Evolutionary conservation across 2,113 vertebrate genomes (phyloP).

Genomic region (Nannospalax galili): DNA sequence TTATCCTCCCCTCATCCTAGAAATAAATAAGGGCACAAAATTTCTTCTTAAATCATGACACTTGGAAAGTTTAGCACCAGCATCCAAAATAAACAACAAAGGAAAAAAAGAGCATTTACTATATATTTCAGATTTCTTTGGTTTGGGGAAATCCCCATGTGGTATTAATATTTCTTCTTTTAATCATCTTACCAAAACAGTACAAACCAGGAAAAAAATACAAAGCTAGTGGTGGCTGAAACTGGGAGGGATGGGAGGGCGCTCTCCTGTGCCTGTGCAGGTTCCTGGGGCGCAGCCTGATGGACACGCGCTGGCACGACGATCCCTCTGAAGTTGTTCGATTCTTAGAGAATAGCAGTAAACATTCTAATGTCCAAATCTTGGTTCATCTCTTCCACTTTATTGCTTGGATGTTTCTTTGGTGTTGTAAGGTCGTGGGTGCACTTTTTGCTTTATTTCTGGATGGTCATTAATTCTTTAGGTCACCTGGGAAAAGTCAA

Average conservation of each 20-base stretch:
- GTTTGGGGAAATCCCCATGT: conserved; percentile 73
- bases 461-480: conserved; percentile 71
- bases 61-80: conserved; percentile 88
- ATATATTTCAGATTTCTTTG: conserved; percentile 84
- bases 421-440: conserved; percentile 81
- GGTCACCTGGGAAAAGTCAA: conserved; percentile 73
- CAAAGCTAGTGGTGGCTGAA: conserved; percentile 82
- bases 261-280: conserved; percentile 73
- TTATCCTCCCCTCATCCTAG: conserved; percentile 83
- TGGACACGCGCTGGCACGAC: conserved; percentile 56
- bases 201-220: conserved; percentile 82
- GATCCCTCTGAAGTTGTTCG: conserved; percentile 19
- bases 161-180: conserved; percentile 81
- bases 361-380: conserved; percentile 79
- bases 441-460: conserved; percentile 59
- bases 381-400: conserved; percentile 77
- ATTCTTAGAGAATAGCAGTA: conserved; percentile 64
- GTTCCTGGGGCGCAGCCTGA: conserved; percentile 80
- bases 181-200: conserved; percentile 82
- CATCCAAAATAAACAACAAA: conserved; percentile 84
- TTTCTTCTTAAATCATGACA: conserved; percentile 83
- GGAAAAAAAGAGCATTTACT: conserved; percentile 81
- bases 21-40: conserved; percentile 84
- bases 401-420: conserved; percentile 88
- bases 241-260: conserved; percentile 81